Base-by-base conservation (phyloP, 2,113 vertebrate species). In the Microtus pennsylvanicus region DNA sequence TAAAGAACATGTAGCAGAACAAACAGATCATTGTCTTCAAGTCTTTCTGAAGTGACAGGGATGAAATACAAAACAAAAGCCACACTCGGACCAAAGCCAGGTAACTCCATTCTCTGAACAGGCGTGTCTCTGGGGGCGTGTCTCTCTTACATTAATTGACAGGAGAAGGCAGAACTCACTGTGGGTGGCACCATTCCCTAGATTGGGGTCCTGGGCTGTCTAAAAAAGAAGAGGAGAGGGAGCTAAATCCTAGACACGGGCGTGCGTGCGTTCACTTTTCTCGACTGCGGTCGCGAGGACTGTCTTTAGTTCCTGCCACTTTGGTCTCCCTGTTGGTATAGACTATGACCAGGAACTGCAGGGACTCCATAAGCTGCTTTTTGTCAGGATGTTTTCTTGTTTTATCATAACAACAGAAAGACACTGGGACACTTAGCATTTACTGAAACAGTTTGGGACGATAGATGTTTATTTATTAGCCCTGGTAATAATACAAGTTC, bases 401-500 rank as follows among this genome's bases (percentile, higher is more conserved):
- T 47, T 47, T 30, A 47, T 0, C 24, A 63, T 63, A 63, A 24
- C 58, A 63, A 63, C 58, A 42, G 65, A 47, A 4, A 52, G 35
- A 38, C 74, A 65, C 30, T 50, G 81, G 35, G 21, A 24, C 74
- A 50, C 6, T 24, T 13, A 12, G 6, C 65, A 30, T 95, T 95
- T 72, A 38, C 70, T 91, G 35, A 92, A 93, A 93, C 21, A 75
- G 26, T 35, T 85, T 74, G 63, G 89, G 33, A 83, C 33, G 35
- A 87, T 76, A 42, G 63, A n/a, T 14, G 77, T 87, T 50, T 69
- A 87, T 50, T 96, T 93, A 38, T n/a, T 89, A 86, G 13, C 17
- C 17, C 45, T 61, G 13, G 78, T 86, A 55, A 91, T 91, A 91
- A 24, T 33, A 38, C 16, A 42, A 76, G n/a, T 3, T 75, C 17